Base-by-base conservation (phyloP, 2,888 invertebrate species). In the Chorisops tibialis region DNA sequence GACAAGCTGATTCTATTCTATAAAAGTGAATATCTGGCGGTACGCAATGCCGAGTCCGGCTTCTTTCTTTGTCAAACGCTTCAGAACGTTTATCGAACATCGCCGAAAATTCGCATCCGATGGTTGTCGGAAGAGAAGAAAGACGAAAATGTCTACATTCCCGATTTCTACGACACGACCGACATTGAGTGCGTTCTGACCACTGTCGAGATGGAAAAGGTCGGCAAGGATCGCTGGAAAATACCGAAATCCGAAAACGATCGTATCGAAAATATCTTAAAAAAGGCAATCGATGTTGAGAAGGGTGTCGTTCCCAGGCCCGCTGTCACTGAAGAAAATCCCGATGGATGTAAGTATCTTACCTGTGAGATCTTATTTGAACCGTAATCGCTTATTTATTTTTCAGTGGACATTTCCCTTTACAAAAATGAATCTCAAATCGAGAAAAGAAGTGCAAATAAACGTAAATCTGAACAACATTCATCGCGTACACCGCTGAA, bases 161-260 rank as follows among this genome's bases (percentile, higher is more conserved):
- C 93, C 0, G 94, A 94, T 79, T 95, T 93, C 79, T 91, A 93
- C 75, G 94, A 95, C 75, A 81, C 84, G 66, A 94, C 91, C 71
- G 92, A 91, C 87, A 91, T 92, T 80, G 93, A 93, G 76, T 92
- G 92, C 76, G 91, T 93, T 75, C 81, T 91, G 69, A 93, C 94
- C 6, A 93, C 92, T 68, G 81, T 95, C 65, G 88, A 88, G 68
- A 79, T 94, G 76, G 82, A 83, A 43, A 87, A 88, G 70, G 81
- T 89, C 39, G 85, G 87, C 62, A 88, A 87, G 70, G 87, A 88
- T 67, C 85, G 83, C 69, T 88, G 85, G 75, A 79, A 83, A 67
- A 81, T 94, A 67, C 86, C 87, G 2, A 81, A 85, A 49, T 82
- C 83, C n/a, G 94, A 95, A 77, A 82, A 85, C 64, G 82, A 85